Evolutionary conservation across 1,140 invertebrate genomes (phyloP).

Genomic region (Charaxes varanes): DNA sequence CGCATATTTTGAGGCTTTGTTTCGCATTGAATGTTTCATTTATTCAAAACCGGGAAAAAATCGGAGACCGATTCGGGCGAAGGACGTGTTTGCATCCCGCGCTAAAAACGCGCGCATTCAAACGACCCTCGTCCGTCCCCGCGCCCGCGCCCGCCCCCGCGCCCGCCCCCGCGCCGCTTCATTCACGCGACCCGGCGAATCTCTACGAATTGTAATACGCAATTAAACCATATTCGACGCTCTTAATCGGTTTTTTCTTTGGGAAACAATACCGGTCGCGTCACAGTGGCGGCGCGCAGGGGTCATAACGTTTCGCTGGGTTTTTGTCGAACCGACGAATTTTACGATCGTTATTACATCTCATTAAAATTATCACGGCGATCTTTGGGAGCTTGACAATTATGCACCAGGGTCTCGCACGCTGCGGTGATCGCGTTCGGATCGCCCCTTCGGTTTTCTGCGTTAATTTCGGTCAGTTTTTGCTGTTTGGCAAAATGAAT

Average conservation of each 20-base stretch:
- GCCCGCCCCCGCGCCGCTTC: slow-evolving; percentile 9
- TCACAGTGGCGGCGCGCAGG: slow-evolving; percentile 10
- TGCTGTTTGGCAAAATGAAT: too few relatives aligned
- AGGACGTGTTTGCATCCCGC: slow-evolving; percentile 41
- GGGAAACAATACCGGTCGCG: slow-evolving; percentile 23
- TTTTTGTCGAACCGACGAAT: slow-evolving; percentile 19
- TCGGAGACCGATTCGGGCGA: slow-evolving; percentile 23
- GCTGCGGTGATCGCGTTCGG: too few relatives aligned
- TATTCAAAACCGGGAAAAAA: slow-evolving; percentile 54
- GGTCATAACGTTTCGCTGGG: slow-evolving; percentile 25
- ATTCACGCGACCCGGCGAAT: slow-evolving; percentile 26
- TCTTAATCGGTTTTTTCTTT: slow-evolving; percentile 24
- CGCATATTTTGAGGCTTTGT: slow-evolving; percentile 22
- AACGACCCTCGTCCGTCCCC: slow-evolving; percentile 29
- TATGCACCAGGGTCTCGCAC: slow-evolving; percentile 19
- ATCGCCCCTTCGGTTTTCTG: too few relatives aligned
- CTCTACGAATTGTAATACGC: slow-evolving; percentile 27
- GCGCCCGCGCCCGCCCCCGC: slow-evolving; percentile 15
- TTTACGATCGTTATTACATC: slow-evolving; percentile 23
- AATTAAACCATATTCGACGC: slow-evolving; percentile 30
- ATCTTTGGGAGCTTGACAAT: slow-evolving; percentile 10
- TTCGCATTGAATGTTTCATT: slow-evolving; percentile 53
- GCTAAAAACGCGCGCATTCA: slow-evolving; percentile 48
- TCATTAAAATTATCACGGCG: slow-evolving; percentile 16
- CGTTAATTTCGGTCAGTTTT: too few relatives aligned